These are phyloP conservation scores for Oligia strigilis DNA, from an alignment of 2,888 invertebrate species.

Conservation along the genomic window DNA sequence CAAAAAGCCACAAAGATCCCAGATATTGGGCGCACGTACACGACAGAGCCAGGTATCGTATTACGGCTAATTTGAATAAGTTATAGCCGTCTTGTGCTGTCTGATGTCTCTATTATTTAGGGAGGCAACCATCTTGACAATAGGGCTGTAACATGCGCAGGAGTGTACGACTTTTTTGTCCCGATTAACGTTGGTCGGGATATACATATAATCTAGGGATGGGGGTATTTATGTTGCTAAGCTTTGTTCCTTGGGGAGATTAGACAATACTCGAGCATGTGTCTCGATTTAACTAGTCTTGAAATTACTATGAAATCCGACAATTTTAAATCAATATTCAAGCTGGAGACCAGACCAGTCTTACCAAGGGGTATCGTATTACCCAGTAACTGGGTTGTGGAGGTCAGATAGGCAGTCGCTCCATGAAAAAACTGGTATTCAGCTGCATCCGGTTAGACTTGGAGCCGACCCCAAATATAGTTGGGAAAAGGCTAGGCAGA, in stretches of 20 bases:
- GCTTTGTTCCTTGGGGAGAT: conserved; percentile 10
- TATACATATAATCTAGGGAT: conserved; percentile 37
- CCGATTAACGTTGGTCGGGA: conserved; percentile 45
- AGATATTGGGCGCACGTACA: conserved; percentile 80
- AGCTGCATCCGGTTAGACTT: too few species aligned
- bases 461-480: too few species aligned
- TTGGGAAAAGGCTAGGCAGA: too few species aligned
- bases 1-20: conserved; percentile 65
- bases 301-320: not conserved
- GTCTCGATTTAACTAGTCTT: not conserved
- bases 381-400: too few species aligned
- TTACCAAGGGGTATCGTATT: too few species aligned
- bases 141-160: conserved; percentile 47
- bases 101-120: conserved; percentile 87
- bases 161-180: conserved; percentile 50
- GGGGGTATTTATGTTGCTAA: conserved; percentile 31
- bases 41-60: conserved; percentile 76
- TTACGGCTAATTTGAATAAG: conserved; percentile 87
- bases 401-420: too few species aligned
- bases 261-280: not conserved
- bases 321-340: not conserved
- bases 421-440: too few species aligned
- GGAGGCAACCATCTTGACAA: conserved; percentile 66
- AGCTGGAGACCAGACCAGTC: not conserved
- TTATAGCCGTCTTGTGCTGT: conserved; percentile 75